Base-by-base conservation (phyloP, 2,797 vertebrate genomes). In the Characodon lateralis region DNA sequence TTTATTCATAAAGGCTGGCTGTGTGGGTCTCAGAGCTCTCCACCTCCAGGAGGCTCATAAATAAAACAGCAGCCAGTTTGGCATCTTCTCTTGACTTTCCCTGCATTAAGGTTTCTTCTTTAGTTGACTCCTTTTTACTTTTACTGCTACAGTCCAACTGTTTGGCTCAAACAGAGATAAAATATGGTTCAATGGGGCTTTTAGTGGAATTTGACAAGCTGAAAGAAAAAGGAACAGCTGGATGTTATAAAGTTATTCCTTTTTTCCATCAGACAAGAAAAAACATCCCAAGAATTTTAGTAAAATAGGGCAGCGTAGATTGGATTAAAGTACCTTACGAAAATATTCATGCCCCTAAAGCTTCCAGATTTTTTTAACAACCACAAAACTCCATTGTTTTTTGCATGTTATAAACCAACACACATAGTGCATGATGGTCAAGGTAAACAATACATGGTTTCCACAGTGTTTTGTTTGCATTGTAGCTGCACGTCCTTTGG, bases 1-100 rank as follows among this genome's bases (percentile, higher is more conserved):
- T 95, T 96, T 95, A 96, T 96, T 96, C 91, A 96, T 96, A 93
- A 94, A 93, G 93, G 88, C 87, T 91, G 89, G 86, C 89, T 87
- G 88, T 83, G 80, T 90, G 88, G 77, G 88, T 92, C 93, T 90
- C 91, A 85, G 87, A 91, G 92, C 94, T 92, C 93, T 95, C 88
- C 89, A 88, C 86, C 91, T 90, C 83, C 89, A 79, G 89, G 80
- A 43, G 78, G 87, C 91, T 95, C 94, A 96, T 96, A 91, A 96
- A 96, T 95, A 95, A 93, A 93, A 93, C 87, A 94, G 85, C 86
- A 93, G 89, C 87, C 82, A 63, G 86, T 92, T 93, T 91, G 85
- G 89, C 91, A 90, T 92, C 88, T 87, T 71, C 83, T 92, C 88
- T 94, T 91, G 85, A 88, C 87, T 93, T 93, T 88, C 81, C 78